Evolutionary conservation across 2,797 vertebrate species (phyloP).

Genomic region (Helicolenus hilgendorfi): DNA sequence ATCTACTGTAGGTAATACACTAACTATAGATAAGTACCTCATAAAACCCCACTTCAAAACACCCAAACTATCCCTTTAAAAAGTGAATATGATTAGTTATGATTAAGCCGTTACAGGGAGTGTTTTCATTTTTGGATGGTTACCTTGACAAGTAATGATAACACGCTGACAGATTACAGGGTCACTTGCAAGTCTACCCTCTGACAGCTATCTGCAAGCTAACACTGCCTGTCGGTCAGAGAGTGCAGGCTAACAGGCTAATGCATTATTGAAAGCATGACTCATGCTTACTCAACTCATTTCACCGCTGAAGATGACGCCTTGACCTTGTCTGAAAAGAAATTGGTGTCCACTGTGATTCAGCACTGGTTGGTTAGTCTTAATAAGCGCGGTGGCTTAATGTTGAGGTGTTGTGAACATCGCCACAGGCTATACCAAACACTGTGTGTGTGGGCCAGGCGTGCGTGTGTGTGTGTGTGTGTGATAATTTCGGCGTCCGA

Average conservation of each 20-base stretch:
- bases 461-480: not conserved
- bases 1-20: too few species aligned
- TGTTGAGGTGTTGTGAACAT: conserved; percentile 64
- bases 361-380: conserved; percentile 33
- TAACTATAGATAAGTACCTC: too few species aligned
- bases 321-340: conserved; percentile 60
- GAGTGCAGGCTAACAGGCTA: conserved; percentile 35
- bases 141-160: not conserved
- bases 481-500: not conserved
- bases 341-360: conserved; percentile 57
- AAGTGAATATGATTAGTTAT: not conserved
- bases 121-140: not conserved
- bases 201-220: conserved; percentile 56
- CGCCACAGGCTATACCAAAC: conserved; percentile 52
- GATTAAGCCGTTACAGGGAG: not conserved
- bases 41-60: too few species aligned
- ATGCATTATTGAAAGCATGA: conserved; percentile 82
- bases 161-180: conserved; percentile 7
- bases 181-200: conserved; percentile 45
- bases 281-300: conserved; percentile 77
- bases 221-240: conserved; percentile 54
- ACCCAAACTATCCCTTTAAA: not conserved
- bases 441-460: conserved; percentile 17
- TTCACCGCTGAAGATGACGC: conserved; percentile 57
- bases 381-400: conserved; percentile 37